phyloP scores from a whole-genome alignment of 2,113 vertebrate genomes.

The Corydoras maculifer region DNA sequence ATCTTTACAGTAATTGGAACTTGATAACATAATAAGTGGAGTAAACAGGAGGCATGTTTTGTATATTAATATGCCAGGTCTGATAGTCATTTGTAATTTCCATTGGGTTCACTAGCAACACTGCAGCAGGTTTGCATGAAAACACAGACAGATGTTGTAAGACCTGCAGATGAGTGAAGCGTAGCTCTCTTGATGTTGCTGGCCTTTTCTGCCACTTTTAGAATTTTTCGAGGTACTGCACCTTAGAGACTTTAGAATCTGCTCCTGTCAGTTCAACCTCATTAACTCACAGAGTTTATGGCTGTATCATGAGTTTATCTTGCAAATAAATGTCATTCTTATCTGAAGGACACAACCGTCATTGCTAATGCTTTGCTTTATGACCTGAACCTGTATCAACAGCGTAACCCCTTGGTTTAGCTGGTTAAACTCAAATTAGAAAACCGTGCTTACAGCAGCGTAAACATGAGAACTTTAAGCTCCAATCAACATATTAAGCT shows the following conservation, averaged over 20 bases:
- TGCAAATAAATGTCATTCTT: conserved; percentile 8
- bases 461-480: neutral
- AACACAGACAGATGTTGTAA: neutral
- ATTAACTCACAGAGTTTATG: neutral
- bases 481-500: neutral
- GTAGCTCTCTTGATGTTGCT: neutral
- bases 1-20: no score
- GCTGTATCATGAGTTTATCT: conserved; percentile 3
- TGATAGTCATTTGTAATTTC: no score
- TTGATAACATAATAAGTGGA: no score
- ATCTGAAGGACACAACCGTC: neutral
- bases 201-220: conserved; percentile 8
- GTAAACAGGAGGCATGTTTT: no score
- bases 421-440: neutral
- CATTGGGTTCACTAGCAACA: no score
- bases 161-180: neutral
- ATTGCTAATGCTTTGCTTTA: neutral
- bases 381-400: neutral
- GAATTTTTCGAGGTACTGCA: neutral
- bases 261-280: neutral
- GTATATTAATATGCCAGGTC: no score
- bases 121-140: neutral
- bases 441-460: neutral
- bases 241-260: neutral
- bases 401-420: neutral